These are phyloP conservation scores for Bellardia bayeri DNA, from an alignment of 2,888 invertebrate species.

Conservation along the genomic window DNA sequence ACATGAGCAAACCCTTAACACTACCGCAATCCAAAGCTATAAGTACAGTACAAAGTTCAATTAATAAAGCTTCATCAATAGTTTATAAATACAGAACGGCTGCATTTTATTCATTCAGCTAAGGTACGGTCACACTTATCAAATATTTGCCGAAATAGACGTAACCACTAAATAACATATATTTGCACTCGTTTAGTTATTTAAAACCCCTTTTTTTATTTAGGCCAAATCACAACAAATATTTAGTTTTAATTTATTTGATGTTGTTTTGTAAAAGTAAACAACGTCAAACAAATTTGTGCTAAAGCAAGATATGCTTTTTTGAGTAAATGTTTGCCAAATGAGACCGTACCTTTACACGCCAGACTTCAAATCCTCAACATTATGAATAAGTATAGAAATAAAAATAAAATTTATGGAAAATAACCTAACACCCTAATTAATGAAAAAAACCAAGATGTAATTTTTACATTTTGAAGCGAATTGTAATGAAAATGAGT, in stretches of 20 bases:
- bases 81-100: not conserved
- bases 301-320: too few species aligned
- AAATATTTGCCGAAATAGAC: too few species aligned
- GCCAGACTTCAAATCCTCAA: not conserved
- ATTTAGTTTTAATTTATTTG: too few species aligned
- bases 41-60: not conserved
- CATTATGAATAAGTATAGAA: slow-evolving; percentile 11
- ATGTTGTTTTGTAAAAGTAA: too few species aligned
- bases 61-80: not conserved
- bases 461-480: not conserved
- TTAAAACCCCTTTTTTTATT: too few species aligned
- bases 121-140: too few species aligned
- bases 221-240: too few species aligned
- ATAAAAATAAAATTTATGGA: slow-evolving; percentile 20
- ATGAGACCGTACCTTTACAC: not conserved
- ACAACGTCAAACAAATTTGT: too few species aligned
- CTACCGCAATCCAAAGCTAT: not conserved
- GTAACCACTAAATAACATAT: too few species aligned
- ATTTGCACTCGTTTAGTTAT: too few species aligned
- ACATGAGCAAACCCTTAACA: not conserved
- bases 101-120: not conserved
- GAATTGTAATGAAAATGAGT: slow-evolving; percentile 15
- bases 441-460: not conserved
- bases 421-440: not conserved
- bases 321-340: too few species aligned